Evolutionary conservation across 2,888 invertebrate genomes (phyloP), one percentile per base, ranked within the genome.

Genomic region (Tethea ocularis): DNA sequence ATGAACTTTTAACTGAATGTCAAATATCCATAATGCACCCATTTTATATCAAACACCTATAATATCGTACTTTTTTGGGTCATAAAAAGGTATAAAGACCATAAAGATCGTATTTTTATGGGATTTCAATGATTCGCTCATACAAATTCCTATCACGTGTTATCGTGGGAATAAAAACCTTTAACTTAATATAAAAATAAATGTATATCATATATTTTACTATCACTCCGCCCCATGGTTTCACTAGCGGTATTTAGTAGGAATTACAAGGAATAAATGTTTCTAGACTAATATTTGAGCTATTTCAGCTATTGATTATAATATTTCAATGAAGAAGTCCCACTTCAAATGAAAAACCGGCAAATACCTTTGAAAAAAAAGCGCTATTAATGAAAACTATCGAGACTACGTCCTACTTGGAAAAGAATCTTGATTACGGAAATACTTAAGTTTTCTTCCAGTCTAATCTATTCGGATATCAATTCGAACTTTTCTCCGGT

Each of bases 91-190:
- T 64, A 59, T 62, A 60, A 51, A 58, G 46, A 51, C 61, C 57
- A 62, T 75, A 72, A 72, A 72, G 55, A 75, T 67, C 64, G 60
- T 51, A 20, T 52, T 75, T 72, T 73, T 69, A 74, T 66, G 52
- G 53, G 13, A 20, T 62, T 68, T 63, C 69, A 75, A 75, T 75
- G 68, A 70, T 68, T 68, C 71, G 68, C 68, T 74, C 65, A 66
- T 61, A 58, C 64, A n/a, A 36, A 33, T 33, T 54, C 33, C 2
- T 54, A 6, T 54, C 54, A 33, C 33, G 33, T 22, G 74, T 72
- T 78, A 77, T 78, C 78, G 64, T 68, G 63, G 59, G 62, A 61
- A 62, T 65, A 61, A 53, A 33, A 29, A n/a, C n/a, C 20, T 13
- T 54, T 54, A 33, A 22, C 53, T 5, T 13, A 11, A 13, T 10